Evolutionary conservation across 2,113 vertebrate genomes (phyloP), one percentile per base, ranked within the genome.

Genomic region (Cercopithecus mona): DNA sequence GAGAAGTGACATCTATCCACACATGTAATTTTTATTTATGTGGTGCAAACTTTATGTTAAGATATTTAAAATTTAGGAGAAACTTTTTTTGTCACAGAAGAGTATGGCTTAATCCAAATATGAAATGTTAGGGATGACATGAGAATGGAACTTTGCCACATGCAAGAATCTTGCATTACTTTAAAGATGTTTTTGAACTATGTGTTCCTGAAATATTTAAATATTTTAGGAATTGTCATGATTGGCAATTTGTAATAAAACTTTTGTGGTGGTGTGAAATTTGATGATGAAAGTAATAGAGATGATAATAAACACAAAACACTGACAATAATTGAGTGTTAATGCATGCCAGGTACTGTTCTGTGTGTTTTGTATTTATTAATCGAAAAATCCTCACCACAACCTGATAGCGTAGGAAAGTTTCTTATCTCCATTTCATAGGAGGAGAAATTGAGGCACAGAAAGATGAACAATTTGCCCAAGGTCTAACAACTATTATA

Each of bases 1-100:
- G 22, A 95, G 48, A 96, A 95, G 35, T 92, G 35, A 93, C n/a
- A 30, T 84, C 13, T 84, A 35, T 16, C 18, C 12, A 78, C n/a
- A 97, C 93, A 93, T 68, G 82, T 40, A 72, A 84, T 55, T 79
- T 97, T 96, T n/a, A 79, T 57, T 89, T 89, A 73, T 93, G 45
- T 89, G 16, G 18, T 61, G 2, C 80, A 92, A 78, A 95, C 45
- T 95, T 73, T 83, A 55, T 79, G 4, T 35, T 88, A 83, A 83
- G 17, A 48, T 90, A 95, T 80, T 3, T 16, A 72, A 82, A 84
- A 18, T 85, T 85, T 38, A 92, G 72, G 70, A 90, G 4, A 95
- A 93, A 75, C 57, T 50, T 93, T 48, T 97, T 91, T 22, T 88
- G 61, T 78, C 43, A n/a, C 52, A 45, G 59, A 73, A 95, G 14